Percentiles rank a stretch among this genome's conserved stretches.
Conservation (phyloP, 2,888 invertebrate genomes). For the Idaea aversata region DNA sequence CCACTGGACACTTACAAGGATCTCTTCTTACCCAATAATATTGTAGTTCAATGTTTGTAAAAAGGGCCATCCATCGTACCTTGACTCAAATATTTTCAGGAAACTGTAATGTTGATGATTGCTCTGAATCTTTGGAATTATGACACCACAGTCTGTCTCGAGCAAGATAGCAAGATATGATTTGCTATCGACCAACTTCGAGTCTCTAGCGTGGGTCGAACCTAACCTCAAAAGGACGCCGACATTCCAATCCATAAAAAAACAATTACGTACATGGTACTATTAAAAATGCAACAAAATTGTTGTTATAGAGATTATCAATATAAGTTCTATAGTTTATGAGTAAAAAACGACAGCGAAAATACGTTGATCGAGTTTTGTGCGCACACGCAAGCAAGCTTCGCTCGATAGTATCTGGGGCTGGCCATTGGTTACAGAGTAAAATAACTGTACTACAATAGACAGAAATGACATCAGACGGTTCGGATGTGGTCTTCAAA, state of each 20-base stretch:
- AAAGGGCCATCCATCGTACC: too few relatives aligned
- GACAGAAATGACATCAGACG: neutral
- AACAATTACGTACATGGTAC: neutral
- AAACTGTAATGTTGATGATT: too few relatives aligned
- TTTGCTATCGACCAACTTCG: neutral
- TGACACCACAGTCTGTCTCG: too few relatives aligned
- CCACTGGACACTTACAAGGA: too few relatives aligned
- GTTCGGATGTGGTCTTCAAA: neutral
- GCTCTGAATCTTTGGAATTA: too few relatives aligned
- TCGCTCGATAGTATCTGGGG: neutral
- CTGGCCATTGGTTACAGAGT: neutral
- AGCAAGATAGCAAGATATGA: neutral
- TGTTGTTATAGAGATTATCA: neutral
- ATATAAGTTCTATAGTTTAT: neutral
- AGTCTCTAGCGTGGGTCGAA: neutral
- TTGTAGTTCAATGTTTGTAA: too few relatives aligned
- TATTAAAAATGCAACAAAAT: constrained; percentile 1
- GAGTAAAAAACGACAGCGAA: neutral
- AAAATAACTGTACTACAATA: neutral
- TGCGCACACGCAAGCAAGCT: neutral
- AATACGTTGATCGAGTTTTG: neutral
- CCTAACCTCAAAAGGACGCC: neutral
- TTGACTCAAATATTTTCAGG: too few relatives aligned
- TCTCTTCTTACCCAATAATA: too few relatives aligned
- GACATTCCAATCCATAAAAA: neutral